Evolutionary conservation across 2,888 invertebrate genomes (phyloP), one percentile per base, ranked within the genome.

Genomic region (Drosophila peninsularis): DNA sequence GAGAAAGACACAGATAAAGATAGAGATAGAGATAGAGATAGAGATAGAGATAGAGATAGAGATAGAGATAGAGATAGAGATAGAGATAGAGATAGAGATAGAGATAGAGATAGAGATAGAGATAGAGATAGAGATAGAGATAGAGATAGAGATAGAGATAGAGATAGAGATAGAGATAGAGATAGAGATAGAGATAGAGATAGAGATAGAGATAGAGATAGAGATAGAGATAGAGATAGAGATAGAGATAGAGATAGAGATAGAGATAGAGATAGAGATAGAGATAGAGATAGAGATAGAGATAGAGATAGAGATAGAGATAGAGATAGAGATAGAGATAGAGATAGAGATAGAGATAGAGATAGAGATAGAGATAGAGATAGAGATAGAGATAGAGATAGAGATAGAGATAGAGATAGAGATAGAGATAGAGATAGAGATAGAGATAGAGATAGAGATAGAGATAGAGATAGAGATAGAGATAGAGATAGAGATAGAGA

Each of bases 231-330:
- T 49, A 49, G 19, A 49, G 49, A 32, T 49, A 32, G 19, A 49
- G 49, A 32, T 49, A 49, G 19, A 49, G 19, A 32, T 49, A 49
- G 13, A 49, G 49, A 32, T 49, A 32, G 19, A 49, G 32, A 32
- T 14, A 39, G 3, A 47, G 30, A 32, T 32, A 47, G 19, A 49
- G 32, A 32, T 49, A 49, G 19, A 49, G 49, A 32, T 49, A 49
- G 19, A 49, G 49, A 32, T 49, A 32, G 17, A 49, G 32, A 32
- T 49, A 49, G 17, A 49, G 47, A 32, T 49, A 49, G 17, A 49
- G 19, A 32, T 49, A 49, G 17, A 49, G 32, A 32, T 49, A 24
- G 6, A 30, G 30, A 30, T 30, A 47, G 17, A 49, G 32, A 32
- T 11, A 41, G 4, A 49, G 34, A 19, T 50, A 36, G 10, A 50